These are phyloP conservation scores for Borostomias antarcticus DNA, from an alignment of 2,797 vertebrate genomes.

Conservation along the genomic window DNA sequence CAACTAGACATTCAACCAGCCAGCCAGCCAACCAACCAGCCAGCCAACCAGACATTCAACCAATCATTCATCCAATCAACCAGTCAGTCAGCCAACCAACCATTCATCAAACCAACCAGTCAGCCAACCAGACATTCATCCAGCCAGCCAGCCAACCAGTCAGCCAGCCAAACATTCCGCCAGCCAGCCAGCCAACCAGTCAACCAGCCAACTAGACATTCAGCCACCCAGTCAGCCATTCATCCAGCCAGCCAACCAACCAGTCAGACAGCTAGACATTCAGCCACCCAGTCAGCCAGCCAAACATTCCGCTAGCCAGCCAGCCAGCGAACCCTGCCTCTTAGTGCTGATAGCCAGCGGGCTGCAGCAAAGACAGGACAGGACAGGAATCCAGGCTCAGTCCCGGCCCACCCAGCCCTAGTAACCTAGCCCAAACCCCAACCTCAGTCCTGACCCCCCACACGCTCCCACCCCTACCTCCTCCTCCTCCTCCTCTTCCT, in stretches of 20 bases:
- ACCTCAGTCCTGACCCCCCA: background rate
- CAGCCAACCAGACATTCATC: too few species aligned
- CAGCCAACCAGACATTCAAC: too few species aligned
- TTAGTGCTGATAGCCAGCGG: background rate
- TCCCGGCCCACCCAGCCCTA: background rate
- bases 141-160: background rate
- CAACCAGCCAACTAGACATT: too few species aligned
- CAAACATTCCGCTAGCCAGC: background rate
- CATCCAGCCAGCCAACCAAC: too few species aligned
- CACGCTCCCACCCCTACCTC: too few species aligned
- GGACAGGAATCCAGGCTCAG: too few species aligned
- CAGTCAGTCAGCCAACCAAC: background rate
- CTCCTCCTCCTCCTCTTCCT: background rate
- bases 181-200: too few species aligned
- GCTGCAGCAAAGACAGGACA: too few species aligned
- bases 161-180: background rate
- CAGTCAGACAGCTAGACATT: too few species aligned
- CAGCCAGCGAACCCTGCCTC: background rate
- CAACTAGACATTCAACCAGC: background rate
- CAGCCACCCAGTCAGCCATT: background rate
- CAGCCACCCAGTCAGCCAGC: background rate
- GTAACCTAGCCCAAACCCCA: background rate
- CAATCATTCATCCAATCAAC: slow-evolving; percentile 30
- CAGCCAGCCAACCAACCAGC: background rate
- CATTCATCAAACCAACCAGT: too few species aligned